These are phyloP conservation scores for Rhinolophus ferrumequinum DNA, from an alignment of 2,113 vertebrate species.

Conservation along the genomic window DNA sequence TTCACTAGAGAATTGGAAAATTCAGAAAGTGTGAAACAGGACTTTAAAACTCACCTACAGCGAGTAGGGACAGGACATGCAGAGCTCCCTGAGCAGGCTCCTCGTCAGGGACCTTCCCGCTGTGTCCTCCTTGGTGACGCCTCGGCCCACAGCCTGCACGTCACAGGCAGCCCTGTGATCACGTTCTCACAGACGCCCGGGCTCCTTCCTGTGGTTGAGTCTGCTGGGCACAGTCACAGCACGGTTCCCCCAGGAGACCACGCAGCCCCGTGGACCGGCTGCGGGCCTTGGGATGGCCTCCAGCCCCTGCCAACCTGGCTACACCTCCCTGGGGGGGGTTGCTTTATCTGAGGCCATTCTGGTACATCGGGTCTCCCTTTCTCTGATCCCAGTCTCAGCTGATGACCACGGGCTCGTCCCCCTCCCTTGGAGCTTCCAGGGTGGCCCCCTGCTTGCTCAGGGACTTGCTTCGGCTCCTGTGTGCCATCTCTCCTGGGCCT, in stretches of 20 bases:
- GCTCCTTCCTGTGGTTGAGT: neutral
- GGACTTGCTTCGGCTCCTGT: neutral
- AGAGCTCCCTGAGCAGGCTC: neutral
- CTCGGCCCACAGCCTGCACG: neutral
- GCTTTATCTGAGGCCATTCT: neutral
- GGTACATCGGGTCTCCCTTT: neutral
- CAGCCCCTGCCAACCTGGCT: too few species aligned
- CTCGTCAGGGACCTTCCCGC: neutral
- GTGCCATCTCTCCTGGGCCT: neutral
- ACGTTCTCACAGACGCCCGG: accelerated
- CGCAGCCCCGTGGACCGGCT: neutral
- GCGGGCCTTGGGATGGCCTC: neutral
- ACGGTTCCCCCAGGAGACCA: neutral
- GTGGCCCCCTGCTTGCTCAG: neutral
- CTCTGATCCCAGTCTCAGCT: neutral
- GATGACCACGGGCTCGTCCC: accelerated
- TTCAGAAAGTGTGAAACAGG: neutral
- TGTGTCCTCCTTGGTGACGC: neutral
- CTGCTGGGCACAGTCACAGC: neutral
- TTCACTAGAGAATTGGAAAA: neutral
- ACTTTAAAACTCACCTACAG: neutral
- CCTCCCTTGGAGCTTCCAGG: neutral
- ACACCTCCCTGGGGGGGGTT: neutral
- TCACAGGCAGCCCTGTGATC: neutral
- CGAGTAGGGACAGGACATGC: neutral